A percentile compares a stretch with the other conserved stretches of the same genome.
These are phyloP conservation scores for Danionella dracula DNA, from an alignment of 2,797 vertebrate genomes.

Conservation along the genomic window DNA sequence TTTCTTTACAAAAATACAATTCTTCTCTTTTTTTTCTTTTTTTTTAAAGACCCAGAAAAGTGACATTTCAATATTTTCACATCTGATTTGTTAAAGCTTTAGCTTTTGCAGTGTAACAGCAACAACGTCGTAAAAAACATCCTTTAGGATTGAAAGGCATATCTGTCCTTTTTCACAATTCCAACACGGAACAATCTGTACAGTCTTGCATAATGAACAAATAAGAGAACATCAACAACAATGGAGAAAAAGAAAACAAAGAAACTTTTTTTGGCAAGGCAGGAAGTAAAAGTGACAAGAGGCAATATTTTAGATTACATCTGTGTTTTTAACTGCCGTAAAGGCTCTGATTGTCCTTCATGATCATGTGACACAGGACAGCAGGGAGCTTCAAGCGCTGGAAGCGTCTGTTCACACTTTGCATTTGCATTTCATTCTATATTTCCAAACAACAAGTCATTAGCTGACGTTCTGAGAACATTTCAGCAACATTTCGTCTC, in stretches of 20 bases:
- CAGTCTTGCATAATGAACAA: slow-evolving; percentile 69
- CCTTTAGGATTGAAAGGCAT: slow-evolving; percentile 62
- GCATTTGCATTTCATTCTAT: slow-evolving; percentile 51
- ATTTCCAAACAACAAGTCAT: slow-evolving; percentile 40
- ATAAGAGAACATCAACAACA: slow-evolving; percentile 56
- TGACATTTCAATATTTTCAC: slow-evolving; percentile 70
- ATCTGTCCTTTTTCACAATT: slow-evolving; percentile 63
- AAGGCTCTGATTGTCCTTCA: slow-evolving; percentile 81
- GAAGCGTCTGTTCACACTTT: slow-evolving; percentile 43
- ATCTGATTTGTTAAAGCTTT: slow-evolving; percentile 78
- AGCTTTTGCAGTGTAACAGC: slow-evolving; percentile 76
- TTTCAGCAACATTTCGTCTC: slow-evolving; percentile 22
- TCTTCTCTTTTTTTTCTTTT: slow-evolving; percentile 56
- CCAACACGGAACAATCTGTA: slow-evolving; percentile 64
- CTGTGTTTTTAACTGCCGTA: slow-evolving; percentile 62
- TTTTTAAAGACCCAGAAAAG: slow-evolving; percentile 72
- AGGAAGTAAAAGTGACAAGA: slow-evolving; percentile 76
- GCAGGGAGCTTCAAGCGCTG: slow-evolving; percentile 69
- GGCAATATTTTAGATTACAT: slow-evolving; percentile 70
- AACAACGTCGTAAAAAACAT: slow-evolving; percentile 65
- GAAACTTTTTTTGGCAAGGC: slow-evolving; percentile 75
- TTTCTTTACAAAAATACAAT: slow-evolving; percentile 73
- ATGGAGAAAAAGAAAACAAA: slow-evolving; percentile 49
- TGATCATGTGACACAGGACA: slow-evolving; percentile 68
- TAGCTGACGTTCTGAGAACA: slow-evolving; percentile 34